phyloP scores from a whole-genome alignment of 1,140 invertebrate species.

The Drosophila elegans region DNA sequence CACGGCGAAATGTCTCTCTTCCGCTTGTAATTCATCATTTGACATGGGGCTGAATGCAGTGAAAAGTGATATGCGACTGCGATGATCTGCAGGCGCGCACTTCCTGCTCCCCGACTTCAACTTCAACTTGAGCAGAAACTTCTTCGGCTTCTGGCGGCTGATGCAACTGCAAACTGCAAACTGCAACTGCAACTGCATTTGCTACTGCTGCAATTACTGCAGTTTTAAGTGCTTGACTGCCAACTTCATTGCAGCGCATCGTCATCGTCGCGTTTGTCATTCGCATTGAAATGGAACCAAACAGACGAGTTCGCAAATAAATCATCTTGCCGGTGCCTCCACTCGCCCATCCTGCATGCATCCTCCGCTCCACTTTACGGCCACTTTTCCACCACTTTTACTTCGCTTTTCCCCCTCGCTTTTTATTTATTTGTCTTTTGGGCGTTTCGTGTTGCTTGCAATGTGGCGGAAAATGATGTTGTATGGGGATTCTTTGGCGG shows the following conservation, averaged over 20 bases:
- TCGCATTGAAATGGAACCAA: slow-evolving; percentile 75
- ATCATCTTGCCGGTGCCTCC: slow-evolving; percentile 61
- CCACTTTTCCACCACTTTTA: slow-evolving; percentile 38
- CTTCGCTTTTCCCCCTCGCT: slow-evolving; percentile 20
- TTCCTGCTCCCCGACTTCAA: slow-evolving; percentile 58
- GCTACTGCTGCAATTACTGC: slow-evolving; percentile 69
- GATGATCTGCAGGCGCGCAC: slow-evolving; percentile 64
- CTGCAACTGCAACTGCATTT: slow-evolving; percentile 11
- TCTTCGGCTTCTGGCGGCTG: slow-evolving; percentile 12
- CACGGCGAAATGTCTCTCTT: slow-evolving; percentile 78
- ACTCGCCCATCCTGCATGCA: slow-evolving; percentile 5
- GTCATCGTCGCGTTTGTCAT: slow-evolving; percentile 81
- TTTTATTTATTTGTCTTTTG: slow-evolving; percentile 54
- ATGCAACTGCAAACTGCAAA: not conserved
- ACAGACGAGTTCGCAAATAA: slow-evolving; percentile 81
- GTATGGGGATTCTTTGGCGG: slow-evolving; percentile 35
- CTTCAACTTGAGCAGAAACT: slow-evolving; percentile 19
- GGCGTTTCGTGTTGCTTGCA: slow-evolving; percentile 57
- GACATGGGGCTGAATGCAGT: slow-evolving; percentile 65
- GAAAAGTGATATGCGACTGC: slow-evolving; percentile 65
- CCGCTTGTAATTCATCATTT: slow-evolving; percentile 84
- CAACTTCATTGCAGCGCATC: slow-evolving; percentile 79
- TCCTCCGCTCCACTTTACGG: slow-evolving; percentile 33
- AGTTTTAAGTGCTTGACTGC: slow-evolving; percentile 79
- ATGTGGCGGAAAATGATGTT: slow-evolving; percentile 77